A percentile compares a stretch with the other conserved stretches of the same genome.
These are phyloP conservation scores for Penaeus vannamei DNA, from an alignment of 1,140 invertebrate genomes.

Conservation along the genomic window DNA sequence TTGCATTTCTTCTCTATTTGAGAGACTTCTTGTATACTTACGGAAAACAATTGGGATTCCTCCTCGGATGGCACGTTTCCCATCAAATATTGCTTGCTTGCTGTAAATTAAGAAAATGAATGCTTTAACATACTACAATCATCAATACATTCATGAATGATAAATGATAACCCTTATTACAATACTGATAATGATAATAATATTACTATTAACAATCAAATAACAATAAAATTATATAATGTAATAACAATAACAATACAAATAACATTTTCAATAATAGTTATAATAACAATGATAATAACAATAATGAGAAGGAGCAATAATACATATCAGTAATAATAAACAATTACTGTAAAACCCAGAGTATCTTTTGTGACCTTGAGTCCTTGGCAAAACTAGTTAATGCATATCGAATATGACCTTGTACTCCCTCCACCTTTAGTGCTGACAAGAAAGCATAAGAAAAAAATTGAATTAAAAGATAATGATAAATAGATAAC, in stretches of 20 bases:
- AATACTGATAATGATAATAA: background rate
- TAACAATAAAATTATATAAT: background rate
- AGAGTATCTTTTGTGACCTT: too few relatives aligned
- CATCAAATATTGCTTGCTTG: conserved; percentile 95
- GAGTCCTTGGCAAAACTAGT: too few relatives aligned
- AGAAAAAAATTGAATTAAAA: too few relatives aligned
- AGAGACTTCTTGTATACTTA: conserved; percentile 75
- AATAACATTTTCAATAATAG: too few relatives aligned
- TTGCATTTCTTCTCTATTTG: background rate
- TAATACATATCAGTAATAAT: too few relatives aligned
- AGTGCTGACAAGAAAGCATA: too few relatives aligned
- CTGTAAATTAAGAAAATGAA: conserved; percentile 73
- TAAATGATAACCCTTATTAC: background rate
- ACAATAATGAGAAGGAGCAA: background rate
- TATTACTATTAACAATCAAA: background rate
- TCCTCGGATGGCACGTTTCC: conserved; percentile 93
- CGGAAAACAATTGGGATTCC: conserved; percentile 97
- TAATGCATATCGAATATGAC: too few relatives aligned
- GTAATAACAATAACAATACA: background rate
- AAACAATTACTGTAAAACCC: too few relatives aligned
- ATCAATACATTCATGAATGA: conserved; percentile 8
- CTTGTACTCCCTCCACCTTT: too few relatives aligned
- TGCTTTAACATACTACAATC: conserved; percentile 52
- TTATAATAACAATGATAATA: background rate
- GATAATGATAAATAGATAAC: too few relatives aligned